Base-by-base conservation (phyloP, 1,140 invertebrate genomes). In the Nautilus pompilius region DNA sequence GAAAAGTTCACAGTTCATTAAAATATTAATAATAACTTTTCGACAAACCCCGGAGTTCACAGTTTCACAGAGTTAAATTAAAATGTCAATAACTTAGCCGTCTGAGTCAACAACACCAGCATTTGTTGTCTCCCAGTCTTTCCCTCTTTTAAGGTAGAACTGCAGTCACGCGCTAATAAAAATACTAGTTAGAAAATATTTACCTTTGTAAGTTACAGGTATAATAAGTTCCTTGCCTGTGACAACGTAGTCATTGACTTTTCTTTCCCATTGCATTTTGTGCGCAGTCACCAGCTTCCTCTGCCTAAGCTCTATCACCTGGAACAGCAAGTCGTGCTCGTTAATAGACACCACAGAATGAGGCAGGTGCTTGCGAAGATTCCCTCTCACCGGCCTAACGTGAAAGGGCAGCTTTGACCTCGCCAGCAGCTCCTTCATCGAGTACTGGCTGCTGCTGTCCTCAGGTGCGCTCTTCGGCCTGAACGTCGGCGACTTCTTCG, bases 211-310 rank as follows among this genome's bases (percentile, higher is more conserved):
- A 45, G 58, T 63, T 6, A 66, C 62, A 0, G 73, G 73, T 54
- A 75, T 64, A 22, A 69, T 63, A 45, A 75, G 34, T 34, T 71
- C 54, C 22, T 70, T 65, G 0, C 69, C 70, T 17, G 66, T 69
- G 15, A 66, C 68, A 2, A 68, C 57, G 55, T 75, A 75, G 60
- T 73, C 71, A 30, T 69, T 67, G 53, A 63, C 59, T 20, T 65
- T 60, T 60, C 68, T 64, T 26, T 75, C 71, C 73, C 73, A 75
- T 32, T 72, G 67, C 65, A 75, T 68, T 30, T 66, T 62, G 0
- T 67, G 63, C 8, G 65, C 66, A 26, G 67, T 48, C 1, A 75
- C 63, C 13, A 71, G 64, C 61, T 73, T 72, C 26, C 61, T 63
- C 15, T 71, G 51, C 26, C 67, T 30, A 15, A 67, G 41, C 57